Evolutionary conservation across 2,888 invertebrate genomes (phyloP).

Genomic region (Hypselothyrea guttata): DNA sequence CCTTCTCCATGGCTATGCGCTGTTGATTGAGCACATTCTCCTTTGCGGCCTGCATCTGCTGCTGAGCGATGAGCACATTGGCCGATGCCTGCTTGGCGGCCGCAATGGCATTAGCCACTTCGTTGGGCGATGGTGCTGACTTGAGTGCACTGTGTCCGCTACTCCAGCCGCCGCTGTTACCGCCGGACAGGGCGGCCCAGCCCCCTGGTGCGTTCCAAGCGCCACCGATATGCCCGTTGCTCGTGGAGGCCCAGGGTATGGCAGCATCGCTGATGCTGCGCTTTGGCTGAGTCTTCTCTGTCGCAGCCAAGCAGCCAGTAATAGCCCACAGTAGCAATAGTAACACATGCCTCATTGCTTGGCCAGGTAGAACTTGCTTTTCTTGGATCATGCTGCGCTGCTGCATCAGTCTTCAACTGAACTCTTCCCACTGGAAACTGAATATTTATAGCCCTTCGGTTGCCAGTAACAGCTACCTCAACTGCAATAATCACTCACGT

Average conservation of each 20-base stretch:
- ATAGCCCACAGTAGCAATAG: slow-evolving; percentile 21
- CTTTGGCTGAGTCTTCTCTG: slow-evolving; percentile 60
- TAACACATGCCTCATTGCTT: slow-evolving; percentile 25
- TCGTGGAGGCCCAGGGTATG: slow-evolving; percentile 52
- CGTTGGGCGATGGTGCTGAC: slow-evolving; percentile 84
- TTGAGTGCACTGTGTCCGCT: slow-evolving; percentile 37
- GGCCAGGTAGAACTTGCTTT: slow-evolving; percentile 20
- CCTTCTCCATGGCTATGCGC: slow-evolving; percentile 88
- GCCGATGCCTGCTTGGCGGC: slow-evolving; percentile 89
- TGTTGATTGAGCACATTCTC: slow-evolving; percentile 88
- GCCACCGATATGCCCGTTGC: slow-evolving; percentile 30
- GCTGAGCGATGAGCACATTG: slow-evolving; percentile 88
- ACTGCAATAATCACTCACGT: slow-evolving; percentile 58
- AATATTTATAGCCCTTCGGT: slow-evolving; percentile 59
- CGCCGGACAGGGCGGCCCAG: slow-evolving; percentile 29
- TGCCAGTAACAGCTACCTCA: slow-evolving; percentile 2
- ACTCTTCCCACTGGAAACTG: slow-evolving; percentile 9
- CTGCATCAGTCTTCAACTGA: slow-evolving; percentile 30
- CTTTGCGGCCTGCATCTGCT: slow-evolving; percentile 88
- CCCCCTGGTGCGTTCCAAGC: slow-evolving; percentile 46
- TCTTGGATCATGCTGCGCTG: slow-evolving; percentile 13
- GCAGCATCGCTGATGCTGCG: slow-evolving; percentile 66
- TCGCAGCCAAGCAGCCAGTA: slow-evolving; percentile 22
- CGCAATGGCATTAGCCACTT: slow-evolving; percentile 88
- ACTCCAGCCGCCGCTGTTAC: slow-evolving; percentile 35